Percentiles rank a stretch among this genome's conserved stretches.
Evolutionary conservation across 1,140 invertebrate genomes (phyloP).

Genomic region (Gryllus bimaculatus): DNA sequence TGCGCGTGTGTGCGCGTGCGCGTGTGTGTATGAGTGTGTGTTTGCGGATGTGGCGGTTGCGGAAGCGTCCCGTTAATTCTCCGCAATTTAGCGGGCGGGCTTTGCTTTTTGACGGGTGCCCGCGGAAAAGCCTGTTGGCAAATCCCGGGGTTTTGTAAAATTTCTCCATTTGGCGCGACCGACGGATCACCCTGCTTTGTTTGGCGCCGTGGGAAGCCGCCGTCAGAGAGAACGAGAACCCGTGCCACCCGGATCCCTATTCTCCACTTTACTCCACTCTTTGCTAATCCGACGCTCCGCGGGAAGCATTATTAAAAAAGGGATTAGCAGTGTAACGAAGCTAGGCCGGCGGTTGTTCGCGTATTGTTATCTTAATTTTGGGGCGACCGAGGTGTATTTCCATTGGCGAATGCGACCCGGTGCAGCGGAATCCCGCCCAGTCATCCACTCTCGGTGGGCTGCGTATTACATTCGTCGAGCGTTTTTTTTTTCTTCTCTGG

Average conservation of each 20-base stretch:
- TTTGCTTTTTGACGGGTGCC: not conserved
- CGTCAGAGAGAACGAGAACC: too few species aligned
- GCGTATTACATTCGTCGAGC: too few species aligned
- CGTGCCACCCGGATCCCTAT: not conserved
- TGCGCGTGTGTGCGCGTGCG: too few species aligned
- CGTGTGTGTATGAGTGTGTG: too few species aligned
- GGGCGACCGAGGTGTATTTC: too few species aligned
- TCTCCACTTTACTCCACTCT: not conserved
- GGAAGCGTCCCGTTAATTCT: not conserved
- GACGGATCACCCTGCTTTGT: not conserved
- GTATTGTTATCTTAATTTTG: conserved; percentile 2
- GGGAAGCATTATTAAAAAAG: not conserved
- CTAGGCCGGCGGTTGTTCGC: not conserved
- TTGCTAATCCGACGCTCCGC: not conserved
- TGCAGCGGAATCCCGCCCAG: too few species aligned
- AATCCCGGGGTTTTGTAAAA: not conserved
- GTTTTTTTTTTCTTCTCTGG: too few species aligned
- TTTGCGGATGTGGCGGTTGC: too few species aligned
- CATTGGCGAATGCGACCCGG: too few species aligned
- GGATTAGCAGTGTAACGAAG: not conserved
- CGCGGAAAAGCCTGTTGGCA: not conserved
- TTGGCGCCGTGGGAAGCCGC: not conserved
- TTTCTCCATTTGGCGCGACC: not conserved
- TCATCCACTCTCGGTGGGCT: too few species aligned
- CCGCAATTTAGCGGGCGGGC: not conserved